Evolutionary conservation across 1,140 invertebrate species (phyloP), one percentile per base, ranked within the genome.

Genomic region (Saccostrea echinata): DNA sequence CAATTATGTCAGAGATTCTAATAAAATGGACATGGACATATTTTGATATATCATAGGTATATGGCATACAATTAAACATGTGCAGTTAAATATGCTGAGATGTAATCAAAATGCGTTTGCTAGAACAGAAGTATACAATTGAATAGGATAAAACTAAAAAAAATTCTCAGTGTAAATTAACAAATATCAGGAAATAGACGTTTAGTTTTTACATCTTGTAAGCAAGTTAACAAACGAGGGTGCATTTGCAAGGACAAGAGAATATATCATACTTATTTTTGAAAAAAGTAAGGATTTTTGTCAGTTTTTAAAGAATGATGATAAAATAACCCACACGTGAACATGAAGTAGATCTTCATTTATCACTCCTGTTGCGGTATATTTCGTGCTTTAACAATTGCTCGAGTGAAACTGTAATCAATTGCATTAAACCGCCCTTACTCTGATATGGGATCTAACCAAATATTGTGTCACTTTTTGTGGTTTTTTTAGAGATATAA

Each of bases 261-360:
- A 76, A 76, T 76, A 76, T 76, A 76, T 76, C 68, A 76, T 76
- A 76, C 68, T 30, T 30, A 71, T 76, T 64, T 76, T 76, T 76
- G 11, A 30, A 30, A 76, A 30, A 76, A 76, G 68, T 76, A 30
- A 71, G 16, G 30, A 30, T 76, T 76, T n/a, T 76, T 76, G 68
- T 76, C 68, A 76, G 27, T 76, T 30, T 76, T 27, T 76, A 33
- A 76, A 76, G 68, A 76, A 76, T 76, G 68, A 76, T 76, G 68
- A 76, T 76, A 30, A 76, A 76, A 76, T 76, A 16, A 76, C 68
- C 68, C 68, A 76, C 68, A 76, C 68, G 27, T 13, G 27, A 64
- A 64, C 57, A n/a, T 21, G 3, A 21, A 21, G 57, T 64, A 64
- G 9, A 76, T 76, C 68, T 76, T 76, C 68, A 76, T 76, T 76